phyloP scores from a whole-genome alignment of 2,888 invertebrate genomes.

The Clivina fossor region DNA sequence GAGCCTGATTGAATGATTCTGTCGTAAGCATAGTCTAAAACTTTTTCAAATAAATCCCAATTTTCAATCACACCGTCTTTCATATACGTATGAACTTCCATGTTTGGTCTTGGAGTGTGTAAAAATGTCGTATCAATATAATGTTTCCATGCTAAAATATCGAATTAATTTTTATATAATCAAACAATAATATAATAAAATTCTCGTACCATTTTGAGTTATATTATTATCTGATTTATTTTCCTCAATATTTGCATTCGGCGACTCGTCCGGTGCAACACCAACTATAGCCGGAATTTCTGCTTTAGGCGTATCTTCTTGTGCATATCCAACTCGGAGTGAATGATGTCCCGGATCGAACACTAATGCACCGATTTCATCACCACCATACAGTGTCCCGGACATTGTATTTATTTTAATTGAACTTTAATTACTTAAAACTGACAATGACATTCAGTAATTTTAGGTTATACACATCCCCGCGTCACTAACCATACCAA shows the following conservation, averaged over 20 bases:
- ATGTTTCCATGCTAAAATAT: slow-evolving; percentile 61
- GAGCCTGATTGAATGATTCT: slow-evolving; percentile 94
- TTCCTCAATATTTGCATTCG: slow-evolving; percentile 73
- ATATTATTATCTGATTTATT: slow-evolving; percentile 74
- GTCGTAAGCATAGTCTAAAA: slow-evolving; percentile 90
- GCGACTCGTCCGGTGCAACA: slow-evolving; percentile 69
- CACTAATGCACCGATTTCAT: slow-evolving; percentile 97
- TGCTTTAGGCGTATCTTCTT: slow-evolving; percentile 98
- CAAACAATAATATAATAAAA: not conserved
- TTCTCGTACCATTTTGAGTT: slow-evolving; percentile 59
- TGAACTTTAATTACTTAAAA: slow-evolving; percentile 18
- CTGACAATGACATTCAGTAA: slow-evolving; percentile 29
- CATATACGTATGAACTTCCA: slow-evolving; percentile 91
- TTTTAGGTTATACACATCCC: slow-evolving; percentile 27
- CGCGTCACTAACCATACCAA: slow-evolving; percentile 27
- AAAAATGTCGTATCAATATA: slow-evolving; percentile 93
- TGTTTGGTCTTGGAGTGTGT: slow-evolving; percentile 83
- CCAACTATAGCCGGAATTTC: slow-evolving; percentile 95
- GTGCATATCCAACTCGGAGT: slow-evolving; percentile 89
- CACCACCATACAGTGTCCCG: slow-evolving; percentile 87
- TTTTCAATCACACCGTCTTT: slow-evolving; percentile 99
- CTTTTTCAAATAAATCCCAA: slow-evolving; percentile 98
- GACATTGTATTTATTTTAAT: slow-evolving; percentile 48
- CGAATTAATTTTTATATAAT: too few relatives aligned
- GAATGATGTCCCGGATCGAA: slow-evolving; percentile 95